A percentile compares a stretch with the other conserved stretches of the same genome.
Evolutionary conservation across 2,113 vertebrate species (phyloP).

Genomic region (Grallaria varia): DNA sequence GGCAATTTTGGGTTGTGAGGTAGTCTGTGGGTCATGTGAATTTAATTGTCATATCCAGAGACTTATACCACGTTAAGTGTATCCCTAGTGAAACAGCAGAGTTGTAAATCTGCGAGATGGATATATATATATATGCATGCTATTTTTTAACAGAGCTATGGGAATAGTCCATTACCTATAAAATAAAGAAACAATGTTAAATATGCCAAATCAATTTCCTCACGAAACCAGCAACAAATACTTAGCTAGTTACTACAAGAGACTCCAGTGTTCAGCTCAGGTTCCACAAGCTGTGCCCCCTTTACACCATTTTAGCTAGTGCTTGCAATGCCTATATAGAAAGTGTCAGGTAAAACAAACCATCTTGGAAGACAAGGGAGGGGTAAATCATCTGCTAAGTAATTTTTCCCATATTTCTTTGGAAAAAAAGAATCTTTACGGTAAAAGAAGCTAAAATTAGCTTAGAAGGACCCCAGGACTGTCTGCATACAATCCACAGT

Average conservation of each 20-base stretch:
- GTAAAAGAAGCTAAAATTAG: background rate
- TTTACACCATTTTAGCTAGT: background rate
- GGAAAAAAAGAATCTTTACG: background rate
- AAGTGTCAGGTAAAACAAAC: slow-evolving; percentile 33
- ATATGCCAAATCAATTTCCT: slow-evolving; percentile 67
- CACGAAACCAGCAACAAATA: slow-evolving; percentile 56
- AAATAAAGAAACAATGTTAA: slow-evolving; percentile 60
- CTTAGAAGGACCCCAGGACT: background rate
- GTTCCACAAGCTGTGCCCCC: background rate
- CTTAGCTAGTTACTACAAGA: slow-evolving; percentile 6
- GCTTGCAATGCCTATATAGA: background rate
- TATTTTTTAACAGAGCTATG: slow-evolving; percentile 55
- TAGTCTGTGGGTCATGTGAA: slow-evolving; percentile 61
- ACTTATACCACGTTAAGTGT: slow-evolving; percentile 64
- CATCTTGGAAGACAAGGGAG: background rate
- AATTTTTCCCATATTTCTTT: background rate
- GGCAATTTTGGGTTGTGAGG: slow-evolving; percentile 57
- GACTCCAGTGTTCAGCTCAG: background rate
- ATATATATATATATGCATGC: background rate
- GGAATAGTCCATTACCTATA: slow-evolving; percentile 62
- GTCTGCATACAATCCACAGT: background rate
- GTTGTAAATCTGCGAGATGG: slow-evolving; percentile 49
- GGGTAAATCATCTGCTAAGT: background rate
- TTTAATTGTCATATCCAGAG: slow-evolving; percentile 65
- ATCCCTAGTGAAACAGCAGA: slow-evolving; percentile 53